A percentile compares a stretch with the other conserved stretches of the same genome.
Evolutionary conservation across 2,888 invertebrate species (phyloP).

Genomic region (Phengaris arion): DNA sequence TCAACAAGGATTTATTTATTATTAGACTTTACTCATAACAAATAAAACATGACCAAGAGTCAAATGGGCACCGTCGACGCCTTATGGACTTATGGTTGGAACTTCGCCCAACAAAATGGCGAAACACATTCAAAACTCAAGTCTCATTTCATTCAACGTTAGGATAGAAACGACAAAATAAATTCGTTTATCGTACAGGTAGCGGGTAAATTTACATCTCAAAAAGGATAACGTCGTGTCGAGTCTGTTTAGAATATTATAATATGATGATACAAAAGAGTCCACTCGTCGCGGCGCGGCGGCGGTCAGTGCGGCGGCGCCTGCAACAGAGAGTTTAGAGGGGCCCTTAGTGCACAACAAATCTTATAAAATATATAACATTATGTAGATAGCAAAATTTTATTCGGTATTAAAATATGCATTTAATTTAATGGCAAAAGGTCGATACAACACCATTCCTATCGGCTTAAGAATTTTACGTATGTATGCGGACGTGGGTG

Average conservation of each 20-base stretch:
- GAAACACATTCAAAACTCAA: constrained; percentile 73
- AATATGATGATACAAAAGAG: constrained; percentile 46
- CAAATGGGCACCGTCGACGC: not conserved
- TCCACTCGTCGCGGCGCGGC: constrained; percentile 43
- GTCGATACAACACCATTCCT: no score
- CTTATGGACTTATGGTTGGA: not conserved
- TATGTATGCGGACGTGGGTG: no score
- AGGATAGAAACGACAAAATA: constrained; percentile 71
- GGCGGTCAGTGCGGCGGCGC: constrained; percentile 43
- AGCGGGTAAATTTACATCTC: constrained; percentile 75
- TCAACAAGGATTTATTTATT: not conserved
- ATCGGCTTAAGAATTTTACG: no score
- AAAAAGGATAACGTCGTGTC: constrained; percentile 66
- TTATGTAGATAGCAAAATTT: no score
- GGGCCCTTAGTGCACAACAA: not conserved
- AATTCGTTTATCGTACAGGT: constrained; percentile 61
- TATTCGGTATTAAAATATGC: no score
- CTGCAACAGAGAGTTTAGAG: constrained; percentile 34
- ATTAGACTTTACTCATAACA: not conserved
- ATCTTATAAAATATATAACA: not conserved
- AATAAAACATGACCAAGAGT: not conserved
- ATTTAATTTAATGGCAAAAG: no score
- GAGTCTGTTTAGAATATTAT: constrained; percentile 53
- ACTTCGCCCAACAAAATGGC: constrained; percentile 47
- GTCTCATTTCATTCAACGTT: constrained; percentile 54